phyloP scores from a whole-genome alignment of 1,140 invertebrate species.

The Drosophila tani region DNA sequence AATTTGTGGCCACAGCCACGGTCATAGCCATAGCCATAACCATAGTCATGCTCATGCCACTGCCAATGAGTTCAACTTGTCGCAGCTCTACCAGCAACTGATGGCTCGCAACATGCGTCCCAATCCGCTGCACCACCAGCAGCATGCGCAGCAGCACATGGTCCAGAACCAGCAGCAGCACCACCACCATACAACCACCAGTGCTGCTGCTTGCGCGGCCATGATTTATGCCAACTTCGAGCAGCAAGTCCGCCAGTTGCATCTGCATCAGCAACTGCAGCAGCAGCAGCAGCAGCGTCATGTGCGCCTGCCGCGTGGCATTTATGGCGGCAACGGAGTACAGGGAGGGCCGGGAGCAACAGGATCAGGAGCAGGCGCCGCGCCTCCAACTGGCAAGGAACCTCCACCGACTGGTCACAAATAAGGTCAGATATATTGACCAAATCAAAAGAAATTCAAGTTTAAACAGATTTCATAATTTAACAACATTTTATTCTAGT shows the following conservation, averaged over 20 bases:
- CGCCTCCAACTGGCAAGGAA: conserved; percentile 23
- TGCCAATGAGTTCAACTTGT: conserved; percentile 35
- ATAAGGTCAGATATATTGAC: conserved; percentile 7
- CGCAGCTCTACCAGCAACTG: conserved; percentile 55
- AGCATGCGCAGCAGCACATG: conserved; percentile 10
- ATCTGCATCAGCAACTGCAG: conserved; percentile 25
- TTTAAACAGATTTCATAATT: not conserved
- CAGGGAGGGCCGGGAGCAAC: not conserved
- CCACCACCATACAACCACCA: conserved; percentile 15
- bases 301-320: conserved; percentile 38
- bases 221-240: conserved; percentile 57
- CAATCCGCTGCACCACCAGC: conserved; percentile 30
- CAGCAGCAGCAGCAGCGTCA: conserved; percentile 40
- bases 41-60: conserved; percentile 7
- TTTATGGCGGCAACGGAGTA: conserved; percentile 40
- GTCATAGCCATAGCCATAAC: too few species aligned
- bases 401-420: conserved; percentile 18
- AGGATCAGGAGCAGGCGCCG: not conserved
- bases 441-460: not conserved
- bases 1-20: conserved; percentile 4
- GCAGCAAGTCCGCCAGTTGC: conserved; percentile 50
- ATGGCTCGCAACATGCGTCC: conserved; percentile 49
- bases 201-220: conserved; percentile 38
- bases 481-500: not conserved
- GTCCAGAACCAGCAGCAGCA: conserved; percentile 20